A percentile compares a stretch with the other conserved stretches of the same genome.
Evolutionary conservation across 2,888 invertebrate genomes (phyloP).

Genomic region (Deroplatys truncata): DNA sequence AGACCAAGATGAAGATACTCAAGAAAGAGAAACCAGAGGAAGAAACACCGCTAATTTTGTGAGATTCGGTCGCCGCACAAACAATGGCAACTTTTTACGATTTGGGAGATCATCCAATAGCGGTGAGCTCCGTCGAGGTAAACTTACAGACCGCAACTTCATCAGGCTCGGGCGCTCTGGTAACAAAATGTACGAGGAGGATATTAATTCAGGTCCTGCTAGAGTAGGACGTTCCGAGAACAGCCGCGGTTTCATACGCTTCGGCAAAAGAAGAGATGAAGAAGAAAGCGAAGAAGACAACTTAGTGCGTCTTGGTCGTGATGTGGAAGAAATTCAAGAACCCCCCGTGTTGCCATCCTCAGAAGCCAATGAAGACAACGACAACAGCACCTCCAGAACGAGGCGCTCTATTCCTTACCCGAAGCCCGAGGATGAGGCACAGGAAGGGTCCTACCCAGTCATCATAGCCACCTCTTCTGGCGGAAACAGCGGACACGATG

Average conservation of each 20-base stretch:
- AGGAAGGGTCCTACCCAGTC: conserved; percentile 5
- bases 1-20: neutral
- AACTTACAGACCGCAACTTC: conserved; percentile 27
- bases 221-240: neutral
- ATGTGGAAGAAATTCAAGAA: neutral
- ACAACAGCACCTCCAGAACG: neutral
- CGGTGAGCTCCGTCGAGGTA: conserved; percentile 19
- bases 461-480: neutral
- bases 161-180: conserved; percentile 23
- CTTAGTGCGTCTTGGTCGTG: conserved; percentile 6
- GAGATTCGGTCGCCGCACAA: conserved; percentile 2
- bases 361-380: neutral
- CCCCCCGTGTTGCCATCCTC: neutral
- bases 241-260: neutral
- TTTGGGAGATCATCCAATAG: neutral
- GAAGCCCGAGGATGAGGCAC: neutral
- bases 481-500: neutral
- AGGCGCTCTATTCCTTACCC: neutral
- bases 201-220: neutral
- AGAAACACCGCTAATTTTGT: neutral
- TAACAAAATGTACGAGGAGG: neutral
- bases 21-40: neutral
- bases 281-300: neutral
- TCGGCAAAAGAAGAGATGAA: neutral
- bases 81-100: neutral